Base-by-base conservation (phyloP, 2,113 vertebrate species). In the Stigmatopora nigra region DNA sequence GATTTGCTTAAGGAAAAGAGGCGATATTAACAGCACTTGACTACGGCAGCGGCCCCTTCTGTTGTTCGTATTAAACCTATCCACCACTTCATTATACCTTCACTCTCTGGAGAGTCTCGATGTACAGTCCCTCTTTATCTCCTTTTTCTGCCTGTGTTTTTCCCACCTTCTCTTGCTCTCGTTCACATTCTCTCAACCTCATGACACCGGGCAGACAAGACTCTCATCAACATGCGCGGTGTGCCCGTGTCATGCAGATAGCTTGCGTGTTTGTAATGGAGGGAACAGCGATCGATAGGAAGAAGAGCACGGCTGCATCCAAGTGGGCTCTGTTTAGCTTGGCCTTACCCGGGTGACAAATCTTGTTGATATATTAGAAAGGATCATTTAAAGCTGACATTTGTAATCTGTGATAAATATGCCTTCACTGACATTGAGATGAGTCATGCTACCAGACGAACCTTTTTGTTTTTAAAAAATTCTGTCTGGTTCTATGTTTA, bases 331-430 rank as follows among this genome's bases (percentile, higher is more conserved):
- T 84, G 86, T 88, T 91, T 83, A 78, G 58, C 83, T 73, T 75
- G 81, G 89, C 89, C 89, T 91, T 89, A 91, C 93, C 92, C 92
- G 91, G 91, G 92, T 96, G 95, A 95, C 93, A 93, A 94, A 97
- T 93, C 93, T 88, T 82, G 88, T 93, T 95, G 95, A 97, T 95
- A 97, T 97, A 97, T 97, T 91, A 92, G 90, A 81, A 17, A 84
- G 91, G 92, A 93, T 92, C 92, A 95, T 94, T 93, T 92, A 93
- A 93, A 85, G 93, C 93, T 93, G 93, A 93, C 91, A 92, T 93
- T 94, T 41, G 93, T 93, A 91, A 90, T 77, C 72, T 61, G 85
- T 93, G 94, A 96, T 93, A 89, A 93, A 96, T 93, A 91, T 90
- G 90, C 93, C 91, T 92, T 93, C 92, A 89, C 81, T 78, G 57